Evolutionary conservation across 2,113 vertebrate species (phyloP), one percentile per base, ranked within the genome.

Genomic region (Phylloscopus whistleri): DNA sequence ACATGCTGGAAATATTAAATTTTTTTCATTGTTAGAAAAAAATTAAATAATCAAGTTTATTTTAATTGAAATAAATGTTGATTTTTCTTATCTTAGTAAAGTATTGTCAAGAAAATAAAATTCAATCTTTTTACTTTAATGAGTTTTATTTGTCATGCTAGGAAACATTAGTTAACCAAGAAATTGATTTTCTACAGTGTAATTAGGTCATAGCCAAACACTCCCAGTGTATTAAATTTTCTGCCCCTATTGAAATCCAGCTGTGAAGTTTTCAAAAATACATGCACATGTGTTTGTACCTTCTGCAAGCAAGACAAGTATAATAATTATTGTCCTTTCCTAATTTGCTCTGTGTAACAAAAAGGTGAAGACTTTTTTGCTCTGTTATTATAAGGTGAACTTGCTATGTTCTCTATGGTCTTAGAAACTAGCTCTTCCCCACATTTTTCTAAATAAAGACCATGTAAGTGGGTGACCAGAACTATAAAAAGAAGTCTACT

Each of bases 131-230:
- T 95, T 67, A 68, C 20, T 75, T 74, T 84, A 85, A 89, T 75
- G 67, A 90, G 31, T 84, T 91, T 77, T 83, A 90, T 64, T 92
- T 74, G 67, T 84, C 75, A 84, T 55, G 84, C 64, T 75, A 55
- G 39, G 30, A 93, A 93, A 74, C 28, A 80, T 63, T 82, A 89
- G 64, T 85, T 91, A 89, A 90, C 74, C 41, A 90, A 91, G 53
- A 94, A 95, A 96, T 73, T 64, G 43, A 95, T 96, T 97, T 93
- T 90, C 60, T 83, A 26, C 67, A 53, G 64, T 78, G 33, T 56
- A 95, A 94, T 85, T 95, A 79, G 72, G 81, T 91, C 92, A 66
- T 24, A 68, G 70, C 53, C 35, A 84, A 94, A 85, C 30, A 69
- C 18, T 86, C n/a, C 2, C 53, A 72, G 53, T 52, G 23, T 69